phyloP scores from a whole-genome alignment of 2,797 vertebrate species.

The Macrochelys suwanniensis region DNA sequence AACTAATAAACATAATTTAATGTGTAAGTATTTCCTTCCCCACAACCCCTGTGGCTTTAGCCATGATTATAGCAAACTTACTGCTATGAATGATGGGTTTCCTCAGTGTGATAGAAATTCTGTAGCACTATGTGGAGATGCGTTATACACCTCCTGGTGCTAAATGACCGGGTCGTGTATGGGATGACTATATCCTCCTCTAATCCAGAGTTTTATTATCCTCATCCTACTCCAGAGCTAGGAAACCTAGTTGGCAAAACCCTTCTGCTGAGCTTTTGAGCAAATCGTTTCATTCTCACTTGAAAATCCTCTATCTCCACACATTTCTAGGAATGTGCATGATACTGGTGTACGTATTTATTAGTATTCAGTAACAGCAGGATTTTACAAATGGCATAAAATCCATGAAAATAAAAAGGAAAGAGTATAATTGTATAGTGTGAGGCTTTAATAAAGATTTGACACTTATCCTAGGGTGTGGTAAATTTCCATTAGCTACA shows the following conservation, averaged over 20 bases:
- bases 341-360: neutral
- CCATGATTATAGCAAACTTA: neutral
- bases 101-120: neutral
- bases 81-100: neutral
- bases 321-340: fast-evolving
- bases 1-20: neutral
- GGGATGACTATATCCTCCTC: neutral
- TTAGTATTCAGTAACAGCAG: neutral
- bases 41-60: neutral
- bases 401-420: neutral
- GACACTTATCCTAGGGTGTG: neutral
- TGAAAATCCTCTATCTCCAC: neutral
- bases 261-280: constrained; percentile 33
- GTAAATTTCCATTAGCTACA: constrained; percentile 6
- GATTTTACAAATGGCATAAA: neutral
- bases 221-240: neutral
- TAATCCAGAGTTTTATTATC: constrained; percentile 46
- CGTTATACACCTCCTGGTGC: neutral
- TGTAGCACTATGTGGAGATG: neutral
- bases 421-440: neutral
- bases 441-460: neutral
- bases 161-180: neutral
- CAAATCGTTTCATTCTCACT: constrained; percentile 26
- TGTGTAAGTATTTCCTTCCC: neutral
- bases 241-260: constrained; percentile 1